These are phyloP conservation scores for Drosophila melanogaster DNA, from an alignment of 1,140 invertebrate genomes.

Conservation along the genomic window DNA sequence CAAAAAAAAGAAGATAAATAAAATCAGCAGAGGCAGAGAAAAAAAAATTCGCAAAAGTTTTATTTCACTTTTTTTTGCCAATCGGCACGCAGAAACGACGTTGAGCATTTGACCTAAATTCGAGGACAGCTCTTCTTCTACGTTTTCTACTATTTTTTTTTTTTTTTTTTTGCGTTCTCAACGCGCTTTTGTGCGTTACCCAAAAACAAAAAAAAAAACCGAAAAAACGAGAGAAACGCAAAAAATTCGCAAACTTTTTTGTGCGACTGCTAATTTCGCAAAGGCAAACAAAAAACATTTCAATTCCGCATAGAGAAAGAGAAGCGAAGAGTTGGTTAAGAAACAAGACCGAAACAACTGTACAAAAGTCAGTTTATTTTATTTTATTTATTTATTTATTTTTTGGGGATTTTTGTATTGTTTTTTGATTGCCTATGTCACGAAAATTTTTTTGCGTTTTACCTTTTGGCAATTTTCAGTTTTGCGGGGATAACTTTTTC, in stretches of 20 bases:
- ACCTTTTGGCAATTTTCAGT: slow-evolving; percentile 5
- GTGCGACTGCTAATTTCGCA: slow-evolving; percentile 63
- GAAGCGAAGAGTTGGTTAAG: slow-evolving; percentile 19
- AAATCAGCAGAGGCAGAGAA: slow-evolving; percentile 57
- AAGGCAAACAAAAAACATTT: slow-evolving; percentile 47
- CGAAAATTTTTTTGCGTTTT: slow-evolving; percentile 1
- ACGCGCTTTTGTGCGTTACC: slow-evolving; percentile 50
- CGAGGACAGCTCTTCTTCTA: slow-evolving; percentile 44
- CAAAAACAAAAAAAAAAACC: slow-evolving; percentile 7
- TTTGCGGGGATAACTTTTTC: slow-evolving; percentile 24
- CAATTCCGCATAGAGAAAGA: slow-evolving; percentile 37
- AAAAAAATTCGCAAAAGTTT: slow-evolving; percentile 49
- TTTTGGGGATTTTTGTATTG: neutral
- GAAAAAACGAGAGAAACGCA: slow-evolving; percentile 8
- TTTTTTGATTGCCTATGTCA: slow-evolving; percentile 18
- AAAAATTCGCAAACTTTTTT: slow-evolving; percentile 50
- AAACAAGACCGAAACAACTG: slow-evolving; percentile 49
- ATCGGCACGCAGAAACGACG: slow-evolving; percentile 64
- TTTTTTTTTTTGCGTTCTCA: slow-evolving; percentile 22
- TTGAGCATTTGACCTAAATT: slow-evolving; percentile 75
- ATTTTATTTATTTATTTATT: neutral
- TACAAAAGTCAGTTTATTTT: slow-evolving; percentile 44
- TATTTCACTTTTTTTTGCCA: slow-evolving; percentile 43
- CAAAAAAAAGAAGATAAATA: slow-evolving; percentile 58
- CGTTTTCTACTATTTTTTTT: slow-evolving; percentile 30